Percentiles rank a stretch among this genome's conserved stretches.
These are phyloP conservation scores for Spilogale gracilis DNA, from an alignment of 2,113 vertebrate genomes.

Conservation along the genomic window DNA sequence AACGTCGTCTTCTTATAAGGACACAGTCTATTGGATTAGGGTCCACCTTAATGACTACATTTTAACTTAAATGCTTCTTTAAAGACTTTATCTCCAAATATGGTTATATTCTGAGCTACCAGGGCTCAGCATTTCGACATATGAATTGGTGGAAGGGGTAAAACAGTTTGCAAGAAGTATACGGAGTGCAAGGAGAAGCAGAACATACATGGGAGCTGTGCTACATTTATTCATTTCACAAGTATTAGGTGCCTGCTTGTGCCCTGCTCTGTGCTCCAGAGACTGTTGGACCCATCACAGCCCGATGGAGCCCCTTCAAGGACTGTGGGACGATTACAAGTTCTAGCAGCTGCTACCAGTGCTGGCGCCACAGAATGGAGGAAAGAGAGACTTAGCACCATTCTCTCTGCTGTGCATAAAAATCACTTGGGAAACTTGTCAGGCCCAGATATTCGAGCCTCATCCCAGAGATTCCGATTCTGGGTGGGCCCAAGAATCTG, in stretches of 20 bases:
- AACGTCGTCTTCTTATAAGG: neutral
- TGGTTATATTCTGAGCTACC: neutral
- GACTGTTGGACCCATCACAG: too few species aligned
- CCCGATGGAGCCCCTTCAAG: neutral
- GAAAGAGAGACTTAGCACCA: neutral
- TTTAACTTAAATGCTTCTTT: slow-evolving; percentile 8
- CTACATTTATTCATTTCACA: neutral
- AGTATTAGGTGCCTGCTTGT: neutral
- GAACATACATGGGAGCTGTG: rapidly evolving
- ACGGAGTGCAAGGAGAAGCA: neutral
- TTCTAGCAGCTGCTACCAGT: neutral
- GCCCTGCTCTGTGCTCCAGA: neutral
- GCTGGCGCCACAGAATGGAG: neutral
- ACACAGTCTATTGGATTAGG: neutral
- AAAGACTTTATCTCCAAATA: slow-evolving; percentile 4
- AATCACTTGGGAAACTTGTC: neutral
- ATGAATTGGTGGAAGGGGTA: neutral
- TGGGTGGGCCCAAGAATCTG: neutral
- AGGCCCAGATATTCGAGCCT: neutral
- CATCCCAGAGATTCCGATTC: neutral
- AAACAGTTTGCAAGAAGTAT: neutral
- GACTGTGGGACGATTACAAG: neutral
- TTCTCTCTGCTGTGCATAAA: neutral
- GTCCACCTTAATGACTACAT: neutral
- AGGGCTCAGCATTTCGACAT: neutral